These are phyloP conservation scores for Polyergus mexicanus DNA, from an alignment of 1,140 invertebrate species.

Conservation along the genomic window DNA sequence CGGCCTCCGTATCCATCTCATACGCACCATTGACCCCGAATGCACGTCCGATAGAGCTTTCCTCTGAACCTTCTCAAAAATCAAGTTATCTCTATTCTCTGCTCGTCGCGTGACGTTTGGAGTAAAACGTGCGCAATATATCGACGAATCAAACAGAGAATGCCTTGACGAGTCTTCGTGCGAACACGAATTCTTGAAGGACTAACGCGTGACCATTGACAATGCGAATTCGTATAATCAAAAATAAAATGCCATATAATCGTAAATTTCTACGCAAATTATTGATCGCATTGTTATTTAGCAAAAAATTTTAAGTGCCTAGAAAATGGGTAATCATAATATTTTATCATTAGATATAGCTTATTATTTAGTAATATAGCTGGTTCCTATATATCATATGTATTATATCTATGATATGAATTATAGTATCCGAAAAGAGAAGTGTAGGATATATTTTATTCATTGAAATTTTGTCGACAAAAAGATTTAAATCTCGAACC, in stretches of 20 bases:
- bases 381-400: not conserved
- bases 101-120: conserved; percentile 63
- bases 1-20: conserved; percentile 84
- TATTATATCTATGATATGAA: not conserved
- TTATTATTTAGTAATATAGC: not conserved
- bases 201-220: conserved; percentile 50
- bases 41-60: conserved; percentile 80
- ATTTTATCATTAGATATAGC: not conserved
- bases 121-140: conserved; percentile 67
- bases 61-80: conserved; percentile 80
- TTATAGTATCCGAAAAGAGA: not conserved
- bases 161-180: not conserved
- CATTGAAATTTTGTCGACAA: not conserved
- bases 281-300: not conserved
- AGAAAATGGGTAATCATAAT: not conserved
- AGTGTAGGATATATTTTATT: not conserved
- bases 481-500: not conserved
- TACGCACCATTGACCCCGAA: conserved; percentile 86
- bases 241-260: not conserved
- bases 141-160: conserved; percentile 3
- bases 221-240: not conserved
- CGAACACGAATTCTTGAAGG: not conserved
- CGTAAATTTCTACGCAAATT: not conserved
- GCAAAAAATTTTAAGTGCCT: not conserved
- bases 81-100: conserved; percentile 83